Evolutionary conservation across 1,140 invertebrate genomes (phyloP).

Genomic region (Rhopalosiphum maidis): DNA sequence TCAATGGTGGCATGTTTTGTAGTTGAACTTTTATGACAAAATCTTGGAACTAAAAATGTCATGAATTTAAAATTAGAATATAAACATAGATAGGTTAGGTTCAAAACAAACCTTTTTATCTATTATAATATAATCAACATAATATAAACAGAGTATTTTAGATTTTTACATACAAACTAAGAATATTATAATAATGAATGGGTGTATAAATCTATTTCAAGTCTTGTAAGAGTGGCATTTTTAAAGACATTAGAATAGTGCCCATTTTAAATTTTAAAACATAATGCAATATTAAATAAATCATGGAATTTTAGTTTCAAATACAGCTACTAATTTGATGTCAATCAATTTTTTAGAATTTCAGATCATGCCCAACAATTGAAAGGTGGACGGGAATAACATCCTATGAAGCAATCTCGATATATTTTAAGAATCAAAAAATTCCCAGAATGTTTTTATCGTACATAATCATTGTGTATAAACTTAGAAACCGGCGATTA

Average conservation of each 20-base stretch:
- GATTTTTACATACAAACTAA: not conserved
- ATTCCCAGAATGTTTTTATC: not conserved
- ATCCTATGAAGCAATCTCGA: too few relatives aligned
- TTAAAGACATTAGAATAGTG: not conserved
- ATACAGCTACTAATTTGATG: too few relatives aligned
- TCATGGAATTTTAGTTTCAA: too few relatives aligned
- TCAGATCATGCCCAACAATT: too few relatives aligned
- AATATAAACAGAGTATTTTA: not conserved
- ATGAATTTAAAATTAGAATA: not conserved
- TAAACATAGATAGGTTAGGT: not conserved
- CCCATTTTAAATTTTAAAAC: not conserved
- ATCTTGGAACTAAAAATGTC: not conserved
- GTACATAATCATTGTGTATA: not conserved
- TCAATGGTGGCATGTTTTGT: slow-evolving; percentile 18
- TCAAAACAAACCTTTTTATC: not conserved
- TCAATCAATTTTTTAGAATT: not conserved
- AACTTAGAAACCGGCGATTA: not conserved
- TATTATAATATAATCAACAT: not conserved
- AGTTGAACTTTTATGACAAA: slow-evolving; percentile 38
- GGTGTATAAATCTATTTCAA: not conserved
- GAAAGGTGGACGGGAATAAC: too few relatives aligned
- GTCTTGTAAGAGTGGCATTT: not conserved
- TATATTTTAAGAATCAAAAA: too few relatives aligned
- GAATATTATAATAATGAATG: not conserved
- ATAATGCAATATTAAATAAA: too few relatives aligned